These are phyloP conservation scores for Drosophila cognata DNA, from an alignment of 2,888 invertebrate genomes.

Conservation along the genomic window DNA sequence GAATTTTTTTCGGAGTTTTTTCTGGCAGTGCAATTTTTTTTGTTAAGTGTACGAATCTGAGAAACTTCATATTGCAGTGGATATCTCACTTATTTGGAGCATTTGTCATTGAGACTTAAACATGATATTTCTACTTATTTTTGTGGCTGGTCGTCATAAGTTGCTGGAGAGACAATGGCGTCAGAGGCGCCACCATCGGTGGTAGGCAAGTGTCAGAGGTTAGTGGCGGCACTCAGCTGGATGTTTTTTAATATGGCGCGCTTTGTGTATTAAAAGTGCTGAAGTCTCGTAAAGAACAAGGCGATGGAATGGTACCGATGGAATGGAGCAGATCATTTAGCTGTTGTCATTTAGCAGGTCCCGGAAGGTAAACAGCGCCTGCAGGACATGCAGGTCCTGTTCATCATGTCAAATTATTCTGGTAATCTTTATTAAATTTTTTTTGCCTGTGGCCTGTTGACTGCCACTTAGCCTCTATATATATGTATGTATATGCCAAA, in stretches of 20 bases:
- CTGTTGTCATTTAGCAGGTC: not conserved
- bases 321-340: not conserved
- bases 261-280: slow-evolving; percentile 53
- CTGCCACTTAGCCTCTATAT: slow-evolving; percentile 7
- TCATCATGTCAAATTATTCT: slow-evolving; percentile 51
- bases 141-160: not conserved
- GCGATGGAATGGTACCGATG: not conserved
- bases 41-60: not conserved
- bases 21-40: not conserved
- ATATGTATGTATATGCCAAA: not conserved
- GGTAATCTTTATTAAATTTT: slow-evolving; percentile 34
- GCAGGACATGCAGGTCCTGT: slow-evolving; percentile 1
- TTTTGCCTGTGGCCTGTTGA: slow-evolving; percentile 7
- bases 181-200: slow-evolving; percentile 14
- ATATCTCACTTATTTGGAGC: not conserved
- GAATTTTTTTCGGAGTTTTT: not conserved
- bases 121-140: not conserved
- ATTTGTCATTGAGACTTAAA: not conserved
- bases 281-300: slow-evolving; percentile 16
- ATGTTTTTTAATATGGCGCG: slow-evolving; percentile 66
- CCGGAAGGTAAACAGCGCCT: not conserved
- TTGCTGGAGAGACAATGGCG: slow-evolving; percentile 23
- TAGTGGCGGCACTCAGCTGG: slow-evolving; percentile 42
- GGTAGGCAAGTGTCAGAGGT: slow-evolving; percentile 12
- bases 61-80: not conserved